These are phyloP conservation scores for Drosophila maculinotata DNA, from an alignment of 2,888 invertebrate species.

Conservation along the genomic window DNA sequence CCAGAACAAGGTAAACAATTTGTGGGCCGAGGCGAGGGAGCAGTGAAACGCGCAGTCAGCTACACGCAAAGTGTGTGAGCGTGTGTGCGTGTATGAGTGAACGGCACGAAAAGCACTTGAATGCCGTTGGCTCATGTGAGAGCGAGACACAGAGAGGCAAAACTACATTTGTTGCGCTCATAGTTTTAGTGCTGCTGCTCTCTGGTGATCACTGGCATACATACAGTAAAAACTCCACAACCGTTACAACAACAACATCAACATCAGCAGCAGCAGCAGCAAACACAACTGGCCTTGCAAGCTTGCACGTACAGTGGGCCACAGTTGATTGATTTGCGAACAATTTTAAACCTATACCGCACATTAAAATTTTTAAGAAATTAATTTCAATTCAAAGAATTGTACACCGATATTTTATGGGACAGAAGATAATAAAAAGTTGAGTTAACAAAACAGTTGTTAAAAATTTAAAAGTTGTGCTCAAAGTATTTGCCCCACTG, in stretches of 20 bases:
- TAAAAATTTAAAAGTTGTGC: too few species aligned
- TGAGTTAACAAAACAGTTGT: too few species aligned
- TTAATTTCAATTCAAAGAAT: too few species aligned
- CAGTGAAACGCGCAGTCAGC: slow-evolving; percentile 19
- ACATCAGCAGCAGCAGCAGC: slow-evolving; percentile 16
- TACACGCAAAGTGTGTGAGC: too few species aligned
- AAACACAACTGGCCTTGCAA: slow-evolving; percentile 42
- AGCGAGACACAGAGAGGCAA: background rate
- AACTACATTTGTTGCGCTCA: background rate
- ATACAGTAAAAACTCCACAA: slow-evolving; percentile 27
- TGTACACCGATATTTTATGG: too few species aligned
- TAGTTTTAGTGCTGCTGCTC: slow-evolving; percentile 2
- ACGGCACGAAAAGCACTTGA: too few species aligned
- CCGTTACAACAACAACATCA: slow-evolving; percentile 19
- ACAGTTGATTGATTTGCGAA: background rate
- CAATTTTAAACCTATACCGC: too few species aligned
- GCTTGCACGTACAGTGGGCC: slow-evolving; percentile 38
- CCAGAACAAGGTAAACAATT: slow-evolving; percentile 3
- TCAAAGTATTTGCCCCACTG: slow-evolving; percentile 29
- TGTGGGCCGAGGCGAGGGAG: background rate
- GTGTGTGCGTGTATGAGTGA: too few species aligned
- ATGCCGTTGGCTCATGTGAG: too few species aligned
- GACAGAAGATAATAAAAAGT: too few species aligned
- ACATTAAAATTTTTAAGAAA: too few species aligned
- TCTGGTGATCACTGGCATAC: slow-evolving; percentile 13